phyloP scores from a whole-genome alignment of 1,140 invertebrate genomes.

The Hirudo medicinalis region DNA sequence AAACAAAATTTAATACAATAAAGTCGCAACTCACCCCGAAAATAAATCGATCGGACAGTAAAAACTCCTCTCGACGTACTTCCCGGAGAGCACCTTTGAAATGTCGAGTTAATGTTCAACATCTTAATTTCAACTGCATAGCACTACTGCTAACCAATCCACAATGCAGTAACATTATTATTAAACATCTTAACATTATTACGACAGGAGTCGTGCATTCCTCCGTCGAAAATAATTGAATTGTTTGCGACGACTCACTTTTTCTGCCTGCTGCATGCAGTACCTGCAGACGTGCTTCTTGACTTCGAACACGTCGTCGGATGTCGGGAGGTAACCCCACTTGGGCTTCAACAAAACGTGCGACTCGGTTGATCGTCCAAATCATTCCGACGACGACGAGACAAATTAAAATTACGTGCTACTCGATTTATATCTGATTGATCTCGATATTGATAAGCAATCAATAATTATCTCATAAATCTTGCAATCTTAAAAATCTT shows the following conservation, averaged over 20 bases:
- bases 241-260: background rate
- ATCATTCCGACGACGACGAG: background rate
- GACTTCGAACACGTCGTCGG: background rate
- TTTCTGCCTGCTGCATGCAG: constrained; percentile 9
- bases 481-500: too few relatives aligned
- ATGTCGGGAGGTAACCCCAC: background rate
- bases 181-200: too few relatives aligned
- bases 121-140: too few relatives aligned
- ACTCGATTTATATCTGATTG: too few relatives aligned
- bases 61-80: background rate
- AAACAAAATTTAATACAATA: too few relatives aligned
- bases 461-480: too few relatives aligned
- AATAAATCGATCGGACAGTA: constrained; percentile 7
- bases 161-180: too few relatives aligned
- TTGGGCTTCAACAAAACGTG: background rate
- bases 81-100: background rate
- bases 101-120: background rate
- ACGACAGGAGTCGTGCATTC: too few relatives aligned
- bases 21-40: background rate
- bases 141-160: too few relatives aligned
- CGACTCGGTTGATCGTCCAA: background rate
- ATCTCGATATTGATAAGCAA: too few relatives aligned
- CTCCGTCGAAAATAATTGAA: too few relatives aligned
- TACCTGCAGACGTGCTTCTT: constrained; percentile 7
- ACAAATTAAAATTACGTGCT: too few relatives aligned